phyloP scores from a whole-genome alignment of 2,888 invertebrate genomes.

The Synergus itoensis region DNA sequence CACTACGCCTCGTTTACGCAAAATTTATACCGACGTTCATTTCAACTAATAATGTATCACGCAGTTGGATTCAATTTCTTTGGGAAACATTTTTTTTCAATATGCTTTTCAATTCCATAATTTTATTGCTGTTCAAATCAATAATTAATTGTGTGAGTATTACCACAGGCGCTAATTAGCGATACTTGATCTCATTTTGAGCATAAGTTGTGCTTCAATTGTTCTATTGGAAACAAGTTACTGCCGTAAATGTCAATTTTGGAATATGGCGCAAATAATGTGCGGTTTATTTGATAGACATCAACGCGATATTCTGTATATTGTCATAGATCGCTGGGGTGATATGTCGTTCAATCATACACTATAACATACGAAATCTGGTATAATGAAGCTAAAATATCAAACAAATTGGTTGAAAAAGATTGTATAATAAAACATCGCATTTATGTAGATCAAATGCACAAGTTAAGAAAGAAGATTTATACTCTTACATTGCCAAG shows the following conservation, averaged over 20 bases:
- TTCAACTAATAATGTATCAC: background rate
- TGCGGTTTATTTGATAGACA: constrained; percentile 20
- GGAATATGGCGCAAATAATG: constrained; percentile 13
- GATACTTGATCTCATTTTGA: background rate
- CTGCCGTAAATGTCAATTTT: constrained; percentile 15
- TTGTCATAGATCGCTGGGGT: background rate
- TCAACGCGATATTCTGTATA: constrained; percentile 9
- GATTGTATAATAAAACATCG: too few relatives aligned
- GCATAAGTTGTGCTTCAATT: background rate
- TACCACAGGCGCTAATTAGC: background rate
- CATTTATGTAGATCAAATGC: too few relatives aligned
- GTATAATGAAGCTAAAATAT: background rate
- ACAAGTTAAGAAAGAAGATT: too few relatives aligned
- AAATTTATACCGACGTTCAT: background rate
- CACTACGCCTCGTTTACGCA: background rate
- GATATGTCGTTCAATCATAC: background rate
- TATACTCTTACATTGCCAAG: too few relatives aligned
- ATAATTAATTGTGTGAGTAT: background rate
- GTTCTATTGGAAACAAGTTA: background rate
- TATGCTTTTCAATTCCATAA: too few relatives aligned
- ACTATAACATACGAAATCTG: background rate
- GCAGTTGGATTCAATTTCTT: background rate
- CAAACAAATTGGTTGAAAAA: background rate
- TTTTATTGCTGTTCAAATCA: background rate
- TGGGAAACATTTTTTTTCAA: background rate